Conservation (phyloP, 2,888 invertebrate species). For the Mystacides longicornis region DNA sequence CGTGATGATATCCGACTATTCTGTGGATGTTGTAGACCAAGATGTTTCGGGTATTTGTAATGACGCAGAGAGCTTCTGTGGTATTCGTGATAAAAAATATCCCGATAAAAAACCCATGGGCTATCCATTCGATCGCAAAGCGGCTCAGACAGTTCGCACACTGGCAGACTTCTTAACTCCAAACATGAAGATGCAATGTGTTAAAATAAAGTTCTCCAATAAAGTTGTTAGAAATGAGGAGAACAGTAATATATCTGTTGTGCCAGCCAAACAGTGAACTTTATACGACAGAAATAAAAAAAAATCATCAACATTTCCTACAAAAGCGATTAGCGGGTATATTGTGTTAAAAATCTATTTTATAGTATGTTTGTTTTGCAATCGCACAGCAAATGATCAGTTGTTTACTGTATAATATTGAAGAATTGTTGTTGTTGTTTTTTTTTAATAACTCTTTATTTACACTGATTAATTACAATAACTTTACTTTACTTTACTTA, state of each 20-base stretch:
- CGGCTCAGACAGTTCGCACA: constrained; percentile 47
- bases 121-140: constrained; percentile 68
- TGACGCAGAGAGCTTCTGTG: constrained; percentile 73
- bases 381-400: too few relatives aligned
- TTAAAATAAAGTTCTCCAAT: constrained; percentile 54
- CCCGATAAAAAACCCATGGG: constrained; percentile 81
- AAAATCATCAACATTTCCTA: too few relatives aligned
- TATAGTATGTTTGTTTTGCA: too few relatives aligned
- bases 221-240: constrained; percentile 34
- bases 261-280: too few relatives aligned
- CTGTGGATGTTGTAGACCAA: constrained; percentile 43
- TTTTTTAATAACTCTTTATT: too few relatives aligned
- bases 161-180: constrained; percentile 58
- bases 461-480: too few relatives aligned
- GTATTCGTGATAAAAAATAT: constrained; percentile 66
- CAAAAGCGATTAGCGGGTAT: too few relatives aligned
- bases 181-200: constrained; percentile 62
- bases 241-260: background rate
- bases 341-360: too few relatives aligned
- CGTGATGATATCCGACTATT: constrained; percentile 53
- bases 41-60: constrained; percentile 49
- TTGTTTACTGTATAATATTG: too few relatives aligned
- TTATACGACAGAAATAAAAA: too few relatives aligned
- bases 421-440: too few relatives aligned
- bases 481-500: too few relatives aligned